Base-by-base conservation (phyloP, 2,113 vertebrate genomes). In the Epinephelus cyanopodus region DNA sequence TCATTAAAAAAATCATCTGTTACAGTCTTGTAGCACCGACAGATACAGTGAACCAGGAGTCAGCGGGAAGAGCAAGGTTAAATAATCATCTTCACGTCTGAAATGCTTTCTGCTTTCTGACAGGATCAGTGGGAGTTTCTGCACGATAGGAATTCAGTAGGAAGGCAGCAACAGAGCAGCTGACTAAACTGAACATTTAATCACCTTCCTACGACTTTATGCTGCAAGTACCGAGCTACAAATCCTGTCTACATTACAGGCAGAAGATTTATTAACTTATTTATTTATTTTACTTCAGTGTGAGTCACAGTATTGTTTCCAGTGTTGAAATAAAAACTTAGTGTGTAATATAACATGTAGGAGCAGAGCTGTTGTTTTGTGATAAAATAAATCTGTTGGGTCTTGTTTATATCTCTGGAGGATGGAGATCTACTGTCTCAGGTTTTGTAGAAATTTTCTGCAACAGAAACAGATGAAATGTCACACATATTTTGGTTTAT, bases 361-460 rank as follows among this genome's bases (percentile, higher is more conserved):
- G 18, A 14, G 37, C 18, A 66, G 21, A 25, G 57, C 10, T 68
- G 81, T 83, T 87, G 63, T 82, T 86, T 74, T 48, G 1, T 66
- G 47, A 6, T 17, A 62, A 52, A 63, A 57, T 42, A 25, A 27
- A 79, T 68, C 14, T 71, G 18, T 42, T 53, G 23, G 42, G 8
- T 8, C 9, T 11, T 10, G 33, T 37, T 27, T 72, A 21, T 48
- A 48, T 64, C 9, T 10, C 19, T 60, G 56, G 11, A 60, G 50
- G 62, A 68, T 13, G 29, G 2, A 27, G 1, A 18, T 62, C 39
- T 87, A 86, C 29, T 6, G 19, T 42, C 9, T 78, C 69, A 75
- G 9, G 17, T 77, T 87, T 64, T 81, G 72, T 3, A 94, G 74
- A 78, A 94, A 94, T 47, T 67, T 83, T 61, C 93, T 94, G 89